Conservation (phyloP, 2,797 vertebrate genomes). For the Meriones psammophilus region DNA sequence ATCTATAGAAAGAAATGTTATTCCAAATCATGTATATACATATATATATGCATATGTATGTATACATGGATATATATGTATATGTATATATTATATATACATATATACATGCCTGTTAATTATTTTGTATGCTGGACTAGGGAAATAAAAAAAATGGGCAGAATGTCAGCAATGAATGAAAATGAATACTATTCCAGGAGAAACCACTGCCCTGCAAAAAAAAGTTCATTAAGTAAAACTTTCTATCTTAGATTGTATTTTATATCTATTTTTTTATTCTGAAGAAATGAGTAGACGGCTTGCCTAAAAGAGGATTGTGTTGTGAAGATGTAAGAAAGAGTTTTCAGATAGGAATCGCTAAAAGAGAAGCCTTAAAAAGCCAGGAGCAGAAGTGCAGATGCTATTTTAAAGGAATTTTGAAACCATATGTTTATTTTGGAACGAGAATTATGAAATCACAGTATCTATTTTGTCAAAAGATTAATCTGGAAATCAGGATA, state of each 20-base stretch:
- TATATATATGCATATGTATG: background rate
- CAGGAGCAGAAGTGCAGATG: background rate
- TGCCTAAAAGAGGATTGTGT: background rate
- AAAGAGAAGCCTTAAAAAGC: background rate
- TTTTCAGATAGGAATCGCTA: background rate
- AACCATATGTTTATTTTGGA: slow-evolving; percentile 34
- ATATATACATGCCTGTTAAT: background rate
- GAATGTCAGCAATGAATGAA: background rate
- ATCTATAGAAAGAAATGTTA: background rate
- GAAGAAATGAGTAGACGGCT: background rate
- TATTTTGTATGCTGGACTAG: background rate
- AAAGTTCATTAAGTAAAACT: background rate
- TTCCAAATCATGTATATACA: background rate
- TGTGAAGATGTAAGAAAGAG: background rate
- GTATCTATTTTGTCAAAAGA: slow-evolving; percentile 31
- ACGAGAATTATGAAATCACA: slow-evolving; percentile 33
- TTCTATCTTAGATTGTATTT: background rate
- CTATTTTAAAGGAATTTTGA: slow-evolving; percentile 47
- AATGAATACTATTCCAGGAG: background rate
- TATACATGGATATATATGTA: no score
- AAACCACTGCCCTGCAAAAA: background rate
- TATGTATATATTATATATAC: no score
- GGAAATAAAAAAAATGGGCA: background rate
- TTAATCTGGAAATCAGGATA: slow-evolving; percentile 39
- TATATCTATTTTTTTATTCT: background rate